Percentiles rank a stretch among this genome's conserved stretches.
Evolutionary conservation across 37 sponge, comb jelly and placozoan species (phyloP).

Genomic region (Hormiphora californensis): DNA sequence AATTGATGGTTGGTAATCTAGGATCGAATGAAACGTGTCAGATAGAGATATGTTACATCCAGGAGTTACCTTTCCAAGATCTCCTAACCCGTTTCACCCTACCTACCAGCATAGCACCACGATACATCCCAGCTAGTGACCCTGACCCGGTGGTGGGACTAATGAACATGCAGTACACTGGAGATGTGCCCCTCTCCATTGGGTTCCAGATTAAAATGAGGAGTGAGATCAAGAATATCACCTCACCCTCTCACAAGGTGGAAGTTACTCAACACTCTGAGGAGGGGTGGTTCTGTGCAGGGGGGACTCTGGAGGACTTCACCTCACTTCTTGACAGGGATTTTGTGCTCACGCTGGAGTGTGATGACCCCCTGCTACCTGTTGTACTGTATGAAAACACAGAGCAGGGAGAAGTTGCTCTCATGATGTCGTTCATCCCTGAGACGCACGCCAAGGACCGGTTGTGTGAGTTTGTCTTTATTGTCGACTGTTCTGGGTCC

Average conservation of each 20-base stretch:
- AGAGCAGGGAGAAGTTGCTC: background rate
- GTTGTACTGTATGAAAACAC: background rate
- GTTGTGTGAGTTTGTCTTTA: slow-evolving; percentile 68
- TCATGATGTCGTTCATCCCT: background rate
- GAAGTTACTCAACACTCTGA: background rate
- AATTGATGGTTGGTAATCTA: background rate
- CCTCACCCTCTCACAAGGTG: slow-evolving; percentile 59
- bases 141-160: background rate
- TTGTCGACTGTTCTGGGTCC: slow-evolving; percentile 81
- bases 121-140: slow-evolving; percentile 45
- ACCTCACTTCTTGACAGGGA: slow-evolving; percentile 7
- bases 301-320: background rate
- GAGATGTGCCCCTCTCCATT: background rate
- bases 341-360: slow-evolving; percentile 7
- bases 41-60: background rate
- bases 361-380: background rate
- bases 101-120: slow-evolving; percentile 56
- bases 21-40: background rate
- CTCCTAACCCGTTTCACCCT: slow-evolving; percentile 48
- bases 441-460: background rate
- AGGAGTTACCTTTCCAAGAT: background rate
- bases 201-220: background rate
- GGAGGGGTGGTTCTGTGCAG: background rate
- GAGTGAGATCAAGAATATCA: background rate
- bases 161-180: background rate